These are phyloP conservation scores for Poecilia picta DNA, from an alignment of 2,797 vertebrate species.

Conservation along the genomic window DNA sequence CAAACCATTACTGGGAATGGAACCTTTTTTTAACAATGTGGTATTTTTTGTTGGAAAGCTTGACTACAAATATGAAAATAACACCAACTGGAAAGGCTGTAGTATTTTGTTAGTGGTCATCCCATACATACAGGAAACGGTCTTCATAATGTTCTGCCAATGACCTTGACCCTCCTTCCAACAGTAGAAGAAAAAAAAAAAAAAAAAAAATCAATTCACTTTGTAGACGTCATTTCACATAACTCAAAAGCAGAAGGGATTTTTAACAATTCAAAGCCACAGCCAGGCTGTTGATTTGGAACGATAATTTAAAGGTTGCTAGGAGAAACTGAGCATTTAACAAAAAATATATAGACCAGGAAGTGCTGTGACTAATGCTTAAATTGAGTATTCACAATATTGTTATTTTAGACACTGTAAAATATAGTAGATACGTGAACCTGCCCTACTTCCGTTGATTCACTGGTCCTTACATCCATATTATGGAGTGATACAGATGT, in stretches of 20 bases:
- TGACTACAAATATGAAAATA: conserved; percentile 33
- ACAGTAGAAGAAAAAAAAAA: neutral
- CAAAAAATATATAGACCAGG: neutral
- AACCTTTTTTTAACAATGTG: neutral
- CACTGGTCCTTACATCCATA: conserved; percentile 65
- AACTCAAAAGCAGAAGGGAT: neutral
- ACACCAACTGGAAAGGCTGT: conserved; percentile 25
- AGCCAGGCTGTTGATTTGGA: neutral
- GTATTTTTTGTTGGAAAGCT: conserved; percentile 32
- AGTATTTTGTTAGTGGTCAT: conserved; percentile 13
- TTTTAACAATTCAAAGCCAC: neutral
- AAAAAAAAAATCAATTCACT: neutral
- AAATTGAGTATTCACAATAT: conserved; percentile 5
- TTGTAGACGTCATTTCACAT: neutral
- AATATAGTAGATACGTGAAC: neutral
- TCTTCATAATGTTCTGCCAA: neutral
- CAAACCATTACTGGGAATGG: neutral
- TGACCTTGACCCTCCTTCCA: neutral
- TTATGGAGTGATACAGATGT: conserved; percentile 19
- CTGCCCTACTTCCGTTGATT: conserved; percentile 42
- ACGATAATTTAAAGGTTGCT: neutral
- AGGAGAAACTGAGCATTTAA: neutral
- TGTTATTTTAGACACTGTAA: neutral
- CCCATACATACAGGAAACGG: neutral
- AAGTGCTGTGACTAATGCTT: conserved; percentile 8